These are phyloP conservation scores for Hypolimnas misippus DNA, from an alignment of 2,888 invertebrate genomes.

Conservation along the genomic window DNA sequence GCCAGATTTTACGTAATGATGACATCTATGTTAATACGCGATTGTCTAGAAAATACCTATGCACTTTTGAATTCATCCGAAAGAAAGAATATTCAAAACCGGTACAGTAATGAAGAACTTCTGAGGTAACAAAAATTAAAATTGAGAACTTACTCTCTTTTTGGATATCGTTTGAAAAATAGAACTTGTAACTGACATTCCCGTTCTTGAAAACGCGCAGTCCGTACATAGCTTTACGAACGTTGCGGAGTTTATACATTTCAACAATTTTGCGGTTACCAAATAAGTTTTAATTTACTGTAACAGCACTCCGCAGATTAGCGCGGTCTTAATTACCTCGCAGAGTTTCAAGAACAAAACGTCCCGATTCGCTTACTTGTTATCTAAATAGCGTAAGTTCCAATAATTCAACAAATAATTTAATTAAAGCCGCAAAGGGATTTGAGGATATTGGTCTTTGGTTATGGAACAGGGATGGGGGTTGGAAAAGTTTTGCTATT, in stretches of 20 bases:
- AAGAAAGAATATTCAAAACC: too few species aligned
- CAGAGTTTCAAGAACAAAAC: slow-evolving; percentile 12
- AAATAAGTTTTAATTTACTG: slow-evolving; percentile 10
- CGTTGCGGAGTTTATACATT: background rate
- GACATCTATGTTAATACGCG: too few species aligned
- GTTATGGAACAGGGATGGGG: background rate
- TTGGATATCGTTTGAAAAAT: too few species aligned
- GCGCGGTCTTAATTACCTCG: slow-evolving; percentile 1
- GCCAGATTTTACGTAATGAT: too few species aligned
- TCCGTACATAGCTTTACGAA: background rate
- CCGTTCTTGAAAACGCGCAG: too few species aligned
- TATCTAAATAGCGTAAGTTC: slow-evolving; percentile 10
- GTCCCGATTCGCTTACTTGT: slow-evolving; percentile 9
- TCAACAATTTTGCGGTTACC: slow-evolving; percentile 5
- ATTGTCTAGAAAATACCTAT: too few species aligned
- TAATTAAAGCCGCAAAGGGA: slow-evolving; percentile 8
- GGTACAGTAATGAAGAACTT: too few species aligned
- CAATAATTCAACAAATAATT: slow-evolving; percentile 11
- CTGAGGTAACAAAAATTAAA: too few species aligned
- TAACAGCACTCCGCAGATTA: slow-evolving; percentile 10
- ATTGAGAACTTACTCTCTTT: too few species aligned
- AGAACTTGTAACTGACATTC: too few species aligned
- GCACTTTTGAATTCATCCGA: too few species aligned
- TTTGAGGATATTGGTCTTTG: slow-evolving; percentile 5
- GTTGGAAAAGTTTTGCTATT: background rate